Percentiles rank a stretch among this genome's conserved stretches.
These are phyloP conservation scores for Gyps fulvus DNA, from an alignment of 2,113 vertebrate species.

Conservation along the genomic window DNA sequence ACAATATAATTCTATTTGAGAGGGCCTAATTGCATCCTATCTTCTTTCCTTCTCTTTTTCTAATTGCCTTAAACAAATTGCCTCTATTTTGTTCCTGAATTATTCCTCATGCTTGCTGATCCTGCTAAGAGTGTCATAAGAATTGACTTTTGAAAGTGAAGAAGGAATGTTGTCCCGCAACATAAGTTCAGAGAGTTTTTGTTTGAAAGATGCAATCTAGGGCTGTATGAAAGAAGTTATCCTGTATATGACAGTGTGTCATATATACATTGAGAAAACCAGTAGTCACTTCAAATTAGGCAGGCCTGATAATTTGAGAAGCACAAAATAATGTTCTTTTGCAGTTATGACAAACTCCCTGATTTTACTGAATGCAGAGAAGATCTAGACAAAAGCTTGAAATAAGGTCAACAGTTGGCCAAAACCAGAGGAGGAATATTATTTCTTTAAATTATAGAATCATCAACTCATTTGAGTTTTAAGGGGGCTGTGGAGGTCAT, in stretches of 20 bases:
- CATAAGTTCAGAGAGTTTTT: not conserved
- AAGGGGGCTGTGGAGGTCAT: not conserved
- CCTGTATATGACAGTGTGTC: not conserved
- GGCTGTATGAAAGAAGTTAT: not conserved
- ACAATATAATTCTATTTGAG: not conserved
- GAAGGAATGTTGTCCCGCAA: not conserved
- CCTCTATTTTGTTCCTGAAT: not conserved
- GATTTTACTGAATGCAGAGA: not conserved
- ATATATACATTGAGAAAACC: not conserved
- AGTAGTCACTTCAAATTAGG: not conserved
- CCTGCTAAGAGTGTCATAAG: not conserved
- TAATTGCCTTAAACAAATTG: not conserved
- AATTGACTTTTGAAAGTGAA: not conserved
- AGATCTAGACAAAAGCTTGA: not conserved
- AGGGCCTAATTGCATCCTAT: not conserved
- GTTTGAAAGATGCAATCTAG: not conserved
- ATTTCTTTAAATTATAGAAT: not conserved
- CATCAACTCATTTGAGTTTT: not conserved
- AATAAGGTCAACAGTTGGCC: not conserved
- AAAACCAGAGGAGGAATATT: not conserved
- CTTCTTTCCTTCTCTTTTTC: not conserved
- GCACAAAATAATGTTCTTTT: not conserved
- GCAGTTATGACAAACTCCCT: not conserved
- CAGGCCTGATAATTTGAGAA: not conserved
- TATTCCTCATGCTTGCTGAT: not conserved